A percentile compares a stretch with the other conserved stretches of the same genome.
Conservation (phyloP, 2,888 invertebrate genomes). For the Acanthacorydalis orientalis region DNA sequence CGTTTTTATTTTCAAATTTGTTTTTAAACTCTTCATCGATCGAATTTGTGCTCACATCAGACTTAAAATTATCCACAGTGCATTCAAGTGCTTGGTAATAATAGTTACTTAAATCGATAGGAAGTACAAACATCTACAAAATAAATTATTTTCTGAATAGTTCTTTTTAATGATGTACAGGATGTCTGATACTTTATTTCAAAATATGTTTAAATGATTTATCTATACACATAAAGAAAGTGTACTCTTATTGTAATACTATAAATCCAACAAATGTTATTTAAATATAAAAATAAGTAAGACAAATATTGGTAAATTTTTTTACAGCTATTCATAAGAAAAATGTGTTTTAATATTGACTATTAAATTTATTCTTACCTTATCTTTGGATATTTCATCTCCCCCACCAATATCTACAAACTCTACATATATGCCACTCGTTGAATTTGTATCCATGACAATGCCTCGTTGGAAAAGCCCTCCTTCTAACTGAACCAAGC, state of each 20-base stretch:
- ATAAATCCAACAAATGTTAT: too few species aligned
- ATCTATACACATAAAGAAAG: too few species aligned
- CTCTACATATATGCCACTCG: conserved; percentile 20
- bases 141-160: conserved; percentile 1
- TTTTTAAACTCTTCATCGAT: conserved; percentile 32
- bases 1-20: conserved; percentile 27
- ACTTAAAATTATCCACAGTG: conserved; percentile 29
- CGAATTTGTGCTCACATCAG: conserved; percentile 25
- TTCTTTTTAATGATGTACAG: too few species aligned
- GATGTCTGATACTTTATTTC: too few species aligned
- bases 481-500: conserved; percentile 24
- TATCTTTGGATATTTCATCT: conserved; percentile 23
- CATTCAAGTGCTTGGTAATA: conserved; percentile 33
- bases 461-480: conserved; percentile 27
- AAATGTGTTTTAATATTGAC: neutral
- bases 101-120: conserved; percentile 32
- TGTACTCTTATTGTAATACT: too few species aligned
- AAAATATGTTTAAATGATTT: too few species aligned
- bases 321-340: too few species aligned
- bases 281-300: too few species aligned
- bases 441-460: conserved; percentile 22
- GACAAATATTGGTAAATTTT: neutral
- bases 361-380: conserved; percentile 19
- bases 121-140: conserved; percentile 34
- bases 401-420: conserved; percentile 29